These are phyloP conservation scores for Tonatia bakeri DNA, from an alignment of 2,113 vertebrate species.

Conservation along the genomic window DNA sequence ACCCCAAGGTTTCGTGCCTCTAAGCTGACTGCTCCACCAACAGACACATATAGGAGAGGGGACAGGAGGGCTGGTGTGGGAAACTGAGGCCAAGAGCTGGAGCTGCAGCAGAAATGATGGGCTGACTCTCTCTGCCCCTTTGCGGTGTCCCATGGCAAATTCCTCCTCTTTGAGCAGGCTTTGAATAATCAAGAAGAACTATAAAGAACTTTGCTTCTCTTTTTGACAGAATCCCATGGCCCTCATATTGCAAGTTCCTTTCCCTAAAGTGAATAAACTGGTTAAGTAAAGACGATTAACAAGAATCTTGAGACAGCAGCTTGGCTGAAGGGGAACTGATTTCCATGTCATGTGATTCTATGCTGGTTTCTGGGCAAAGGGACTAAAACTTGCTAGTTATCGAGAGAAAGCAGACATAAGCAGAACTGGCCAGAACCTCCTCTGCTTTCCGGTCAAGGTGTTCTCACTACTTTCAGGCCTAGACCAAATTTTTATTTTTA, in stretches of 20 bases:
- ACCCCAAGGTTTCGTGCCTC: neutral
- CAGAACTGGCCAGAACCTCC: neutral
- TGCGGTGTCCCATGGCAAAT: fast-evolving
- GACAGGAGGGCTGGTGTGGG: neutral
- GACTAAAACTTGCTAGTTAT: neutral
- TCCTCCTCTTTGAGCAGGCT: neutral
- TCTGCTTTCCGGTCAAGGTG: neutral
- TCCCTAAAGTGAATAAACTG: neutral
- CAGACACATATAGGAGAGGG: neutral
- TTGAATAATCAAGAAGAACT: neutral
- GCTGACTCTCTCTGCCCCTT: neutral
- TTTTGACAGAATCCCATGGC: neutral
- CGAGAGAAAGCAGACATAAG: neutral
- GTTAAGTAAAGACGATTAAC: neutral
- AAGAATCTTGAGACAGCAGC: neutral
- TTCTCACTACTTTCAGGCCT: neutral
- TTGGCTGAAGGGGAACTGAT: neutral
- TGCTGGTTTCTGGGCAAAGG: neutral
- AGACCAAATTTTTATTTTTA: neutral
- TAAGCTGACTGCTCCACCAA: neutral
- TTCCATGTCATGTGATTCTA: neutral
- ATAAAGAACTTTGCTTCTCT: neutral
- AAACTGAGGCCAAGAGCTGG: neutral
- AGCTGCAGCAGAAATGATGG: neutral
- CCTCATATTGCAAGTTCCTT: neutral